Base-by-base conservation (phyloP, 30 jellyfish, hydroid and myxozoan genomes). In the Haliclystus octoradiatus region DNA sequence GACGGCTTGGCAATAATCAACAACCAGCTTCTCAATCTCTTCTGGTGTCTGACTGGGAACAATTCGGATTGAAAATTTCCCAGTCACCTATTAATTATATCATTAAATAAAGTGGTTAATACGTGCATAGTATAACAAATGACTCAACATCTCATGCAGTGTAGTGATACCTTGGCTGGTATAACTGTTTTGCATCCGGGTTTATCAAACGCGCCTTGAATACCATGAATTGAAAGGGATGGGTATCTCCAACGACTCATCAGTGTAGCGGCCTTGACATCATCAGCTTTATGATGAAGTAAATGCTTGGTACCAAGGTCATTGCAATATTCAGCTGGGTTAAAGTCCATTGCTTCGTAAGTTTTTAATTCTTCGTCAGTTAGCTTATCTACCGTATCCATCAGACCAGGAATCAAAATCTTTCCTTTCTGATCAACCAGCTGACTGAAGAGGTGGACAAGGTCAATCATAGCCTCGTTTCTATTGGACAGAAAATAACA, bases 231-330 rank as follows among this genome's bases (percentile, higher is more conserved):
- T 0, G 99, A 90, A 9, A 90, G 78, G 5, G 99, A 81, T 26
- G 99, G 99, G 70, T 75, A 83, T 72, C 99, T 73, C 99, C 99
- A 90, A 0, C 95, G 83, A 62, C 64, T 81, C 84, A 76, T 84
- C 64, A 90, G 69, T 3, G 95, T 72, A 33, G 61, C 50, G 40
- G 34, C 74, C 64, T 90, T 90, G 50, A 57, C 91, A 52, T 81
- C 77, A 0, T 52, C 92, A 1, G 24, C 33, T 29, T 83, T 92
- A 27, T 79, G 80, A 68, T 86, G 96, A 14, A 86, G 52, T 2
- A 90, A 73, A 32, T 79, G 75, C 50, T 57, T 74, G 27, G 87
- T 77, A 24, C 97, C 97, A 33, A 88, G 27, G 57, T 88, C 94
- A 23, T 75, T 62, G 47, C 92, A 63, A 74, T 68, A 65, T 63